These are phyloP conservation scores for Polia nebulosa DNA, from an alignment of 2,888 invertebrate species.

Conservation along the genomic window DNA sequence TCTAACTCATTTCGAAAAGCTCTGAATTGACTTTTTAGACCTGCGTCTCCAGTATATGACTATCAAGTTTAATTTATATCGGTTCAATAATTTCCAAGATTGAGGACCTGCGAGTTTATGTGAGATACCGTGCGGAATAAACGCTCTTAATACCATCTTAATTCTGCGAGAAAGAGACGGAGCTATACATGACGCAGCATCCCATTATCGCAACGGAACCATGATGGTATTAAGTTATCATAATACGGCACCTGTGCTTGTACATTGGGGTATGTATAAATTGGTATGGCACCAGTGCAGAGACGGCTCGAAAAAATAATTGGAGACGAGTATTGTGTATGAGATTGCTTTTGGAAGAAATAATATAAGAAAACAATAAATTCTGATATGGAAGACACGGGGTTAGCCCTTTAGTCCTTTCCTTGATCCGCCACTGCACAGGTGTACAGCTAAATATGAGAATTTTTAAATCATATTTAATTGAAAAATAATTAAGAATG, in stretches of 20 bases:
- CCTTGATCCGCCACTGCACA: conserved; percentile 11
- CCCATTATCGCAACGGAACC: not conserved
- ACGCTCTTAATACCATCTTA: not conserved
- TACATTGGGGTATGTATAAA: conserved; percentile 24
- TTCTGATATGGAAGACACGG: not conserved
- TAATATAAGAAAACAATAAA: not conserved
- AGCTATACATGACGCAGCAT: not conserved
- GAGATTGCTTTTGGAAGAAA: not conserved
- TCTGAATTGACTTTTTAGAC: too few relatives aligned
- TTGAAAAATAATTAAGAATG: not conserved
- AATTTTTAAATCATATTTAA: not conserved
- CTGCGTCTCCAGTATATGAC: too few relatives aligned
- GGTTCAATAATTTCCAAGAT: too few relatives aligned
- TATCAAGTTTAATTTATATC: too few relatives aligned
- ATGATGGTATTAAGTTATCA: not conserved
- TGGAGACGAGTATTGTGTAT: not conserved
- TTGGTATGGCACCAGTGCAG: not conserved
- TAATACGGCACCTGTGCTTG: conserved; percentile 16
- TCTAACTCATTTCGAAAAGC: too few relatives aligned
- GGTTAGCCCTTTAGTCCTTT: conserved; percentile 5
- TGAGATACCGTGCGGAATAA: too few relatives aligned
- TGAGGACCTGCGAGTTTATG: too few relatives aligned
- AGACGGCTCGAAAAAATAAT: not conserved
- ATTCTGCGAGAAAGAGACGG: not conserved
- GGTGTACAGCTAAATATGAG: not conserved